Evolutionary conservation across 1,140 invertebrate genomes (phyloP), one percentile per base, ranked within the genome.

Genomic region (Danaus melanippus): DNA sequence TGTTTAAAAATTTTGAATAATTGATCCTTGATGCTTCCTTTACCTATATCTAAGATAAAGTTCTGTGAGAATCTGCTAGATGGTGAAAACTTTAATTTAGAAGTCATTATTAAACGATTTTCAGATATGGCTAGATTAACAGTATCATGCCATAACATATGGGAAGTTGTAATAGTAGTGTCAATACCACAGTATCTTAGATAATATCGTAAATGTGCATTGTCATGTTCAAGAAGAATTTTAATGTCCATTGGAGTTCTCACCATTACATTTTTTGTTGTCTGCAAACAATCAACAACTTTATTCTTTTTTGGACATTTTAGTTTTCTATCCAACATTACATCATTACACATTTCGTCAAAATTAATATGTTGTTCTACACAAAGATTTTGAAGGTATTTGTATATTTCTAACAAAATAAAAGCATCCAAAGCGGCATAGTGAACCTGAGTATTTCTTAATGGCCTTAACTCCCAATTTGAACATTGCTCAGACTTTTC

Each of bases 401-500:
- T 85, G 85, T 93, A 95, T 42, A 95, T 84, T 84, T 95, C 90
- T 54, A 96, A 66, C 10, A 96, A 84, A 65, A 94, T 94, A 85
- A 90, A 92, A 3, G 94, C 93, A 88, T 96, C 94, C 21, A 95
- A 70, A 32, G 94, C 94, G 56, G 94, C 95, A 90, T 97, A 97
- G 58, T 84, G 74, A 32, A 95, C 90, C 86, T 97, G 95, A 53
- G 89, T 89, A 43, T 89, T 74, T 54, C 94, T 81, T 17, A 97
- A 77, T 15, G 95, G 95, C 70, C 95, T 87, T 58, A 90, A 88
- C 72, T 95, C 93, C 95, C 95, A 97, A 86, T 96, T 93, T 0
- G 94, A 96, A 87, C 95, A 94, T 66, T 96, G 95, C 79, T 96
- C 93, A 6, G 89, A 88, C 83, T 97, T 97, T 76, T 94, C 90